phyloP scores from a whole-genome alignment of 2,113 vertebrate species.

The Petaurus breviceps region DNA sequence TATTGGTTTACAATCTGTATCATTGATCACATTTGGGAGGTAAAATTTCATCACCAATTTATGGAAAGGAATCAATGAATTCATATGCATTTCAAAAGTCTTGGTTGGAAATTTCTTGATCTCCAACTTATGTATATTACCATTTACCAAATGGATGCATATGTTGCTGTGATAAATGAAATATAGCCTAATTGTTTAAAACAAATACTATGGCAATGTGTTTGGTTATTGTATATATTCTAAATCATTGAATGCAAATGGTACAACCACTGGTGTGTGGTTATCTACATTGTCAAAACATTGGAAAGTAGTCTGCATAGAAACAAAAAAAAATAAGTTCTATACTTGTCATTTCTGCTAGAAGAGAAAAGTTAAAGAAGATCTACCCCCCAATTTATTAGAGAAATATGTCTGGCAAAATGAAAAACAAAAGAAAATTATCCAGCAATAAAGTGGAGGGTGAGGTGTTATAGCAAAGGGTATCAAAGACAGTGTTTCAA shows the following conservation, averaged over 20 bases:
- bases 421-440: background rate
- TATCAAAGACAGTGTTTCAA: too few species aligned
- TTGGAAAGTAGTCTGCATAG: background rate
- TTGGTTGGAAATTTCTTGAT: background rate
- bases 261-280: background rate
- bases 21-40: too few species aligned
- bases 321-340: background rate
- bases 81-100: background rate
- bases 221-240: background rate
- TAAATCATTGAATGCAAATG: background rate
- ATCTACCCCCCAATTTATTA: background rate
- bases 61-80: background rate
- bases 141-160: background rate
- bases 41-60: background rate
- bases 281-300: too few species aligned
- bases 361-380: background rate
- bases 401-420: background rate
- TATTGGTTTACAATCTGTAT: too few species aligned
- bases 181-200: background rate
- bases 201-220: too few species aligned
- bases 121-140: background rate
- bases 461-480: too few species aligned
- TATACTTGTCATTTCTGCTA: background rate
- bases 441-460: background rate
- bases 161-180: background rate